Evolutionary conservation across 2,888 invertebrate species (phyloP).

Genomic region (Muschampia plurimacula): DNA sequence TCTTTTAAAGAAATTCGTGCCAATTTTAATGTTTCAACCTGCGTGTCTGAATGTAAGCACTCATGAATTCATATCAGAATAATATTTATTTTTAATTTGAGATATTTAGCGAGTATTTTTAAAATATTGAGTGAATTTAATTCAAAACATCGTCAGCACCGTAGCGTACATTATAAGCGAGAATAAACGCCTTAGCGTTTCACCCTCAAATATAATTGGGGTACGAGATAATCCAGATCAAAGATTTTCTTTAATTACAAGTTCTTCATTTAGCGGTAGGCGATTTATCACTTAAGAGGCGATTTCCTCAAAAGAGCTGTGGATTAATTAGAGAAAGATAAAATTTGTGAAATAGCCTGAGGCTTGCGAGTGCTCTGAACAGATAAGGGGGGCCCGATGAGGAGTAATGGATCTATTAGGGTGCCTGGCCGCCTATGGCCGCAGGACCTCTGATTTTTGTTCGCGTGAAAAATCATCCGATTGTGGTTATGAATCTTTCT

Average conservation of each 20-base stretch:
- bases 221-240: slow-evolving; percentile 62
- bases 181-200: slow-evolving; percentile 38
- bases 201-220: slow-evolving; percentile 54
- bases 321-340: slow-evolving; percentile 82
- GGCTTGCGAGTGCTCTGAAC: slow-evolving; percentile 70
- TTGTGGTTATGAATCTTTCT: slow-evolving; percentile 61
- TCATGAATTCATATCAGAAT: not conserved
- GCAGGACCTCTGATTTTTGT: slow-evolving; percentile 57
- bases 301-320: slow-evolving; percentile 73
- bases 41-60: not conserved
- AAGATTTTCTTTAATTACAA: slow-evolving; percentile 76
- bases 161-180: slow-evolving; percentile 6
- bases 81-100: not conserved
- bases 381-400: slow-evolving; percentile 74
- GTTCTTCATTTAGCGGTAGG: slow-evolving; percentile 65
- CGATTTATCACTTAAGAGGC: slow-evolving; percentile 78
- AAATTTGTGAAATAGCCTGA: slow-evolving; percentile 77
- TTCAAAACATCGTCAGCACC: slow-evolving; percentile 8
- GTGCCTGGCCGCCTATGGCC: slow-evolving; percentile 52
- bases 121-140: not conserved
- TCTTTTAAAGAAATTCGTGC: not conserved
- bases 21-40: not conserved
- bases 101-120: not conserved
- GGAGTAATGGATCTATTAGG: slow-evolving; percentile 76
- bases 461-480: slow-evolving; percentile 63